Evolutionary conservation across 2,797 vertebrate genomes (phyloP).

Genomic region (Anas bahamensis): DNA sequence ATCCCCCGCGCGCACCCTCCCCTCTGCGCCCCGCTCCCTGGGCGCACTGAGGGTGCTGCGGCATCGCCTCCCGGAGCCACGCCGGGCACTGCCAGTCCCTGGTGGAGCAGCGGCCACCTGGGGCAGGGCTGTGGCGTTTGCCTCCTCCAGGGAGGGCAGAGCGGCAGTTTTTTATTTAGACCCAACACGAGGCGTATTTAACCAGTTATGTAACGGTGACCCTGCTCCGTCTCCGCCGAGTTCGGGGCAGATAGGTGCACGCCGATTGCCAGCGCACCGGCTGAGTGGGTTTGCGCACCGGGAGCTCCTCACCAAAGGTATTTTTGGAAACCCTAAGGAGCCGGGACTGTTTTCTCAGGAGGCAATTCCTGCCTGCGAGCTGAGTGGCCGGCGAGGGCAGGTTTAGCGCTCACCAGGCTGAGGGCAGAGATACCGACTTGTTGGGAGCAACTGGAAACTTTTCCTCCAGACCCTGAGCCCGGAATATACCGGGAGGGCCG

Average conservation of each 20-base stretch:
- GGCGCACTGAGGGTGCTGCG: neutral
- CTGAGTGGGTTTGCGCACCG: conserved; percentile 29
- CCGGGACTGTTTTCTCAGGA: conserved; percentile 49
- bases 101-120: neutral
- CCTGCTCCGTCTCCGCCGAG: conserved; percentile 14
- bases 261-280: conserved; percentile 1
- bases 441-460: conserved; percentile 43
- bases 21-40: conserved; percentile 18
- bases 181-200: conserved; percentile 59
- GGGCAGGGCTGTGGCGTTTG: conserved; percentile 7
- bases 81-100: no score
- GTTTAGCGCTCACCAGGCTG: neutral
- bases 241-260: conserved; percentile 22
- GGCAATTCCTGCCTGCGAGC: neutral
- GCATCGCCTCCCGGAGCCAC: neutral
- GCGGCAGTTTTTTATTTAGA: conserved; percentile 50
- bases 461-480: conserved; percentile 49
- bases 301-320: conserved; percentile 63
- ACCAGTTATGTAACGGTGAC: conserved; percentile 63
- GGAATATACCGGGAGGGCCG: conserved; percentile 26
- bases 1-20: conserved; percentile 5
- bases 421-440: conserved; percentile 37
- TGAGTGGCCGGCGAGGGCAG: conserved; percentile 22
- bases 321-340: conserved; percentile 57
- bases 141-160: conserved; percentile 39